These are phyloP conservation scores for Papilio machaon DNA, from an alignment of 1,140 invertebrate genomes.

Conservation along the genomic window DNA sequence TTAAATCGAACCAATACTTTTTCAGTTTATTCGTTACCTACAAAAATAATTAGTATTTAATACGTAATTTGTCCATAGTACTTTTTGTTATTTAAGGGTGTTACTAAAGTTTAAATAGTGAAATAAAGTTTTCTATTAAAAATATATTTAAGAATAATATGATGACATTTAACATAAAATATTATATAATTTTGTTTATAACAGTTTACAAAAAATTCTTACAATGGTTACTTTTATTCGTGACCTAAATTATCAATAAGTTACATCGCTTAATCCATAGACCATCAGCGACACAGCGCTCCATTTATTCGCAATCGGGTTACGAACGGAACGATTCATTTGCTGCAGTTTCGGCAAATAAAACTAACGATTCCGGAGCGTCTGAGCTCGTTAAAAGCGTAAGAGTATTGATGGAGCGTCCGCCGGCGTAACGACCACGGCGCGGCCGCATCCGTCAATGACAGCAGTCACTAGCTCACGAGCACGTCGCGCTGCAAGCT, in stretches of 20 bases:
- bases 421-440: constrained; percentile 61
- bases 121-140: too few species aligned
- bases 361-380: constrained; percentile 52
- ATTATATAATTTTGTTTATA: too few species aligned
- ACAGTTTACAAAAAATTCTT: too few species aligned
- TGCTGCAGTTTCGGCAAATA: constrained; percentile 51
- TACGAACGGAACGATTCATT: constrained; percentile 42
- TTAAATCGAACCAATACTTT: too few species aligned
- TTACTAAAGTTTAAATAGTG: too few species aligned
- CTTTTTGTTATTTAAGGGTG: too few species aligned
- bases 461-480: constrained; percentile 50
- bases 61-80: too few species aligned
- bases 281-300: constrained; percentile 9
- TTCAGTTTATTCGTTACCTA: too few species aligned
- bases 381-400: constrained; percentile 64
- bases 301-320: constrained; percentile 33
- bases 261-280: not conserved
- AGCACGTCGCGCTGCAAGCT: constrained; percentile 47
- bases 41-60: too few species aligned
- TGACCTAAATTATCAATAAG: not conserved
- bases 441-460: constrained; percentile 66
- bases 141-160: too few species aligned
- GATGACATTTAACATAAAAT: too few species aligned
- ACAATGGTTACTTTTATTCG: not conserved
- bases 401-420: constrained; percentile 63